Base-by-base conservation (phyloP, 2,888 invertebrate species). In the Myopa tessellatipennis region DNA sequence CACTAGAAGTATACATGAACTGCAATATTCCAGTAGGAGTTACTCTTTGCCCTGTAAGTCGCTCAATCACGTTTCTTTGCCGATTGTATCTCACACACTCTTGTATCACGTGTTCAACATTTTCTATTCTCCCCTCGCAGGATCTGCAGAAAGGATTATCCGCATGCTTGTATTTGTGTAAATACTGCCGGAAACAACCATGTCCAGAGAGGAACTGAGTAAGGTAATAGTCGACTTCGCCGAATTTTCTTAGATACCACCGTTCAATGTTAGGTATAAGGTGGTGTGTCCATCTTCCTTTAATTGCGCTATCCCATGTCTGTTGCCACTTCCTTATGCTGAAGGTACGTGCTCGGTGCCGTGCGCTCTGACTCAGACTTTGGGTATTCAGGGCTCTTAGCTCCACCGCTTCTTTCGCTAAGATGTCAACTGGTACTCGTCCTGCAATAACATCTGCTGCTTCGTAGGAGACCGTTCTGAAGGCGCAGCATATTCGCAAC, bases 121-220 rank as follows among this genome's bases (percentile, higher is more conserved):
- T 26, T 26, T 26, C 26, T 26, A 26, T 26, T 26, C 26, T 26
- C 26, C 26, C 26, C 26, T 26, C 26, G 26, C 26, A 26, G 26
- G 26, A 26, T 26, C 26, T 26, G 26, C 26, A 26, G 26, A 26
- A 26, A 26, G 26, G 26, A 26, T 26, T 26, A 26, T 26, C 26
- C 26, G 26, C 60, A 18, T 60, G 60, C n/a, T 26, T 26, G 12
- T 26, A 63, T 63, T 12, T 63, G 26, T 10, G 26, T 26, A 63
- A 34, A 63, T 63, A 68, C 10, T 26, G 3, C 52, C 69, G n/a
- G 26, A 69, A 69, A 26, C 69, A 69, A 6, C 69, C 69, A 26
- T 69, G 69, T 4, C 69, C 52, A 4, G 69, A 50, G 18, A 69
- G 69, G 26, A 69, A 69, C 45, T 69, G 52, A 10, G 69, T 69